Evolutionary conservation across 2,888 invertebrate species (phyloP), one percentile per base, ranked within the genome.

Genomic region (Drosophila limbata): DNA sequence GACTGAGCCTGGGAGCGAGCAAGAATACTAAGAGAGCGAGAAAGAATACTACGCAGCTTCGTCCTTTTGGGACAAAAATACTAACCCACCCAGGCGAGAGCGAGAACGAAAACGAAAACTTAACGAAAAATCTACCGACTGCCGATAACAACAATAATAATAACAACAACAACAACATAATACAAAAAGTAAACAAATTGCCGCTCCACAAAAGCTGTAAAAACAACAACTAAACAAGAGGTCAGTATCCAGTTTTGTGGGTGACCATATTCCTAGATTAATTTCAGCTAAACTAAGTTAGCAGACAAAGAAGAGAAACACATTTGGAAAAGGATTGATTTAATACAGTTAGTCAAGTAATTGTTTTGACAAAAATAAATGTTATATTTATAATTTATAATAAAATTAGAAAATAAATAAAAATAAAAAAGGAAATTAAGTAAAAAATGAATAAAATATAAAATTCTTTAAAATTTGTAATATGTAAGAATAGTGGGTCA

Each of bases 161-260:
- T 11, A 60, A 47, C 55, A 50, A 39, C 31, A 37, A 28, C n/a
- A 59, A 55, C 51, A 72, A 69, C 53, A 28, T 42, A 57, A 55
- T 56, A 61, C 65, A 69, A 84, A 86, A 86, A 88, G 84, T 84
- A 84, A 84, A 84, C 88, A 84, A 82, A 69, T 77, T 79, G 60
- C 63, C 53, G 67, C 67, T 64, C 67, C 66, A 72, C 66, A 57
- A 48, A 68, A 84, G 50, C 63, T 67, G 51, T 48, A 44, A 73
- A 52, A 81, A 55, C 55, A 64, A 59, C 51, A 65, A 64, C 25
- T 51, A 44, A 51, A 61, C 31, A 74, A 78, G 81, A 84, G 85
- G 88, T 86, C 87, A 82, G 88, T 79, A 75, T 77, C 61, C 37
- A 57, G 35, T 31, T 28, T 47, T 48, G 21, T 40, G 28, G 25